A percentile compares a stretch with the other conserved stretches of the same genome.
Conservation (phyloP, 2,888 invertebrate species). For the Smittia aterrima region DNA sequence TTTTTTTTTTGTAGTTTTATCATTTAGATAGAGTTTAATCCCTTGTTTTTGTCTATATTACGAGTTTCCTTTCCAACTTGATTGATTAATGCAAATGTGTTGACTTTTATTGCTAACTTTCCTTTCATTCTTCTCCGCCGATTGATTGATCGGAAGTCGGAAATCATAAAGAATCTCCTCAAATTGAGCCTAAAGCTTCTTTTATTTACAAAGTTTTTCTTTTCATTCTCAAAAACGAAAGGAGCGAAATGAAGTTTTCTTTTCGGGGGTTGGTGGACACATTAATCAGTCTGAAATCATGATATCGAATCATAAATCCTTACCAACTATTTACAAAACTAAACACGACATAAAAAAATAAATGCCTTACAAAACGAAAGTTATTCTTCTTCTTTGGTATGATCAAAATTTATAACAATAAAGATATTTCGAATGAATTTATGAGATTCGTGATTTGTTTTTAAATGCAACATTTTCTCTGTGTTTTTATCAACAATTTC, state of each 20-base stretch:
- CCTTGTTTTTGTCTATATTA: constrained; percentile 28
- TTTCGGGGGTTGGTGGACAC: not conserved
- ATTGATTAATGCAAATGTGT: constrained; percentile 35
- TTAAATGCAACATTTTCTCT: constrained; percentile 38
- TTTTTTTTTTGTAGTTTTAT: constrained; percentile 1
- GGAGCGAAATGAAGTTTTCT: not conserved
- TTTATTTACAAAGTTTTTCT: not conserved
- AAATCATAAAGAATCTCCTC: constrained; percentile 14
- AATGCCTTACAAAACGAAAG: constrained; percentile 12
- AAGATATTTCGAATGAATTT: constrained; percentile 38
- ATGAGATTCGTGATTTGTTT: constrained; percentile 41
- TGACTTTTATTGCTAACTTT: constrained; percentile 23
- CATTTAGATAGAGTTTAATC: constrained; percentile 5
- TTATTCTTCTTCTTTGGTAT: constrained; percentile 33
- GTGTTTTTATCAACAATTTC: constrained; percentile 33
- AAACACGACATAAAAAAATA: constrained; percentile 13
- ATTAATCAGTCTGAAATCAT: constrained; percentile 40
- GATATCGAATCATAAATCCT: constrained; percentile 19
- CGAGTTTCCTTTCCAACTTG: constrained; percentile 26
- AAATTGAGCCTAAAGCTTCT: not conserved
- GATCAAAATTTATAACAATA: constrained; percentile 33
- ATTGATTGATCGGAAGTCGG: constrained; percentile 20
- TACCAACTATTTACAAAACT: constrained; percentile 12
- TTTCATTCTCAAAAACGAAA: not conserved
- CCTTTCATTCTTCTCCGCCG: not conserved